These are phyloP conservation scores for Drosophila mayaguana DNA, from an alignment of 2,888 invertebrate species.

Conservation along the genomic window DNA sequence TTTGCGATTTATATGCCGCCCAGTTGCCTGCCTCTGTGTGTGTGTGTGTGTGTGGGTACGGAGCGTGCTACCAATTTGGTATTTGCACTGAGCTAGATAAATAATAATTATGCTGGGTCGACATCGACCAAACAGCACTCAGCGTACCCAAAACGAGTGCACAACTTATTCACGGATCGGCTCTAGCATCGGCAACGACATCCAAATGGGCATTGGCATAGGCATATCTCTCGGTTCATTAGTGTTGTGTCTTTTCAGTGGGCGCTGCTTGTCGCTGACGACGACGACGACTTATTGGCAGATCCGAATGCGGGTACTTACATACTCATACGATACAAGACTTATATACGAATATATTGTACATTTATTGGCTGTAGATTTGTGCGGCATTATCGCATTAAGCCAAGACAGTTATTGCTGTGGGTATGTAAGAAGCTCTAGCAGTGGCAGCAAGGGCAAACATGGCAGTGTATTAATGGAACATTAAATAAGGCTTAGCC, in stretches of 20 bases:
- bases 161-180: constrained; percentile 51
- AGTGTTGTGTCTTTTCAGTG: constrained; percentile 69
- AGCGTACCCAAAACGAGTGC: constrained; percentile 59
- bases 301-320: constrained; percentile 58
- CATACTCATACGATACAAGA: constrained; percentile 21
- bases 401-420: constrained; percentile 45
- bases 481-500: constrained; percentile 25
- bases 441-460: constrained; percentile 16
- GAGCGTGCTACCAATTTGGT: constrained; percentile 75
- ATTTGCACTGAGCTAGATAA: constrained; percentile 71
- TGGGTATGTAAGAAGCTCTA: constrained; percentile 13
- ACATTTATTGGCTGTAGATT: constrained; percentile 72
- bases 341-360: constrained; percentile 29
- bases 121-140: constrained; percentile 52
- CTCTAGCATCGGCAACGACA: constrained; percentile 61
- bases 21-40: constrained; percentile 13
- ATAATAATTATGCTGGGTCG: constrained; percentile 77
- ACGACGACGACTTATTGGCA: constrained; percentile 67
- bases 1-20: constrained; percentile 77
- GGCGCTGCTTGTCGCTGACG: constrained; percentile 53
- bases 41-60: constrained; percentile 65
- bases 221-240: constrained; percentile 77
- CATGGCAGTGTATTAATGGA: constrained; percentile 7
- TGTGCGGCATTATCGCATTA: constrained; percentile 62
- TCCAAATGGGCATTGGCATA: constrained; percentile 67